phyloP scores from a whole-genome alignment of 2,888 invertebrate genomes.

The Copidosoma aretas region DNA sequence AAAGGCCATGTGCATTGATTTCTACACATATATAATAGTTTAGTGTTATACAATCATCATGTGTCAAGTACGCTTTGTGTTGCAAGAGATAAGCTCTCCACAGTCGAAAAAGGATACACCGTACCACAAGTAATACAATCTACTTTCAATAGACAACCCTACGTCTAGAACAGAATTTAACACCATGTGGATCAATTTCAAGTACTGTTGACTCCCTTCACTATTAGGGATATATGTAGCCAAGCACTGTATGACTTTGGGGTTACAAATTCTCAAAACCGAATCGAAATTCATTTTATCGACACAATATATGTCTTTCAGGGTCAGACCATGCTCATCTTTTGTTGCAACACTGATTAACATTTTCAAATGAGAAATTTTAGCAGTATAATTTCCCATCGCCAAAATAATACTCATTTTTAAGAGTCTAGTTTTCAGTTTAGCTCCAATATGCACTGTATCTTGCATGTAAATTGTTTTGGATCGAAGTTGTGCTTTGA shows the following conservation, averaged over 20 bases:
- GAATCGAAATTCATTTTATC: slow-evolving; percentile 19
- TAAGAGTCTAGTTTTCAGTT: background rate
- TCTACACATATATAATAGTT: background rate
- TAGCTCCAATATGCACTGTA: background rate
- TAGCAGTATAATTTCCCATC: background rate
- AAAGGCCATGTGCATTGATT: background rate
- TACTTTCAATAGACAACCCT: background rate
- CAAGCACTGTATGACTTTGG: background rate
- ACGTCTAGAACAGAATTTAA: background rate
- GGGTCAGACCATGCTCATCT: background rate
- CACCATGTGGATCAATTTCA: background rate
- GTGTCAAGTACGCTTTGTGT: no score
- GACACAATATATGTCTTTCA: background rate
- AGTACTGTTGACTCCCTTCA: background rate
- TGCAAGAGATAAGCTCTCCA: no score
- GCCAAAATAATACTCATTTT: background rate
- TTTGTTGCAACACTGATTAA: background rate
- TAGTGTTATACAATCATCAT: no score
- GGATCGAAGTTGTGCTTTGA: background rate
- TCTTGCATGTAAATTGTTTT: background rate
- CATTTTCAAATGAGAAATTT: background rate
- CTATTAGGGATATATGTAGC: background rate
- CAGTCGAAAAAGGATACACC: background rate
- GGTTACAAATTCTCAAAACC: slow-evolving; percentile 8
- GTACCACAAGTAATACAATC: slow-evolving; percentile 3